Percentiles rank a stretch among this genome's conserved stretches.
These are phyloP conservation scores for Rhadina sibilatrix DNA, from an alignment of 2,113 vertebrate species.

Conservation along the genomic window DNA sequence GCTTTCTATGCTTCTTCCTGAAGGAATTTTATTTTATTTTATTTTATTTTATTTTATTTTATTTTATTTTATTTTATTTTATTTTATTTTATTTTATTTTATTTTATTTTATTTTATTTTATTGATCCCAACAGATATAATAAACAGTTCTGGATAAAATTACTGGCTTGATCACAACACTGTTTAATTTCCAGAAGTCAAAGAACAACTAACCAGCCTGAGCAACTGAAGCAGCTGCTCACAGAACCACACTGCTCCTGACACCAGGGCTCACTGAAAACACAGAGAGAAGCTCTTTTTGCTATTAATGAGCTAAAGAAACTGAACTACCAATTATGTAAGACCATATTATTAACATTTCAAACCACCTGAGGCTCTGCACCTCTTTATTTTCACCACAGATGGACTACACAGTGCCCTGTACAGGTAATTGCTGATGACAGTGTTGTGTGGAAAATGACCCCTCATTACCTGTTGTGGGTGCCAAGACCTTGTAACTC, in stretches of 20 bases:
- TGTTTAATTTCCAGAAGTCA: not conserved
- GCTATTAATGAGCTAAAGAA: not conserved
- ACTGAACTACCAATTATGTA: not conserved
- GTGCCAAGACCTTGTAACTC: not conserved
- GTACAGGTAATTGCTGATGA: not conserved
- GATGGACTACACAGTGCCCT: not conserved
- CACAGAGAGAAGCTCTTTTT: not conserved
- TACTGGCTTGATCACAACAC: not conserved
- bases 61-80: not conserved
- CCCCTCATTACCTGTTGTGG: not conserved
- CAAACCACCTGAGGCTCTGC: not conserved
- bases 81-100: not conserved
- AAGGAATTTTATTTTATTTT: not conserved
- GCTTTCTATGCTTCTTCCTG: not conserved
- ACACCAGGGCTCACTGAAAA: not conserved
- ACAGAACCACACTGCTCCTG: not conserved
- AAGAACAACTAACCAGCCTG: not conserved
- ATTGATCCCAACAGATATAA: not conserved
- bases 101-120: not conserved
- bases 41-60: not conserved
- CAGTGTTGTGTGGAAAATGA: not conserved
- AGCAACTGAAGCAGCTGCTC: not conserved
- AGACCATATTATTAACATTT: not conserved
- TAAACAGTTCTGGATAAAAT: not conserved
- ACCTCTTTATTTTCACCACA: not conserved